Evolutionary conservation across 2,797 vertebrate genomes (phyloP).

Genomic region (Scyliorhinus canicula): DNA sequence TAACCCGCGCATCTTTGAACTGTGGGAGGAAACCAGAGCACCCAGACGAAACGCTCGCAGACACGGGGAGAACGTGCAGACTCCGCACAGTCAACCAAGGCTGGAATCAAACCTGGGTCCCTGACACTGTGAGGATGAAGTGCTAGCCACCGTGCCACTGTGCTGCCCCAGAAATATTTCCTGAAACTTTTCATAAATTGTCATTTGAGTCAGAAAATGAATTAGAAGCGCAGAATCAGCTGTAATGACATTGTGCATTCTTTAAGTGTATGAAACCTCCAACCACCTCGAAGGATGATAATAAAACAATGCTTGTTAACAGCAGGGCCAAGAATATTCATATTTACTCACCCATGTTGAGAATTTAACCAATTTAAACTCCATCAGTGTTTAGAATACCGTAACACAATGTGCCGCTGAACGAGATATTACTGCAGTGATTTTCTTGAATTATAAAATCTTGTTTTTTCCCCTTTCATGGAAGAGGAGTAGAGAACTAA

Average conservation of each 20-base stretch:
- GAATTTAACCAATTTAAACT: background rate
- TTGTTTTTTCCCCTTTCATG: background rate
- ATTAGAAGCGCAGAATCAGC: background rate
- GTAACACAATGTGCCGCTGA: background rate
- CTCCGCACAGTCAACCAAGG: no score
- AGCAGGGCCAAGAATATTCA: background rate
- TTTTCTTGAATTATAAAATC: background rate
- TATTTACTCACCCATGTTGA: background rate
- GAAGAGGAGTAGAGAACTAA: background rate
- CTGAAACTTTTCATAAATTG: background rate
- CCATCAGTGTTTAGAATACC: background rate
- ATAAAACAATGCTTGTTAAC: background rate
- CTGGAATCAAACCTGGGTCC: no score
- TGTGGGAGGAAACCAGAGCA: no score
- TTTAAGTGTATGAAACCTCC: background rate
- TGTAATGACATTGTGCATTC: background rate
- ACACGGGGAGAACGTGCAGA: no score
- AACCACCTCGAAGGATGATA: background rate
- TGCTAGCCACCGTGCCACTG: no score
- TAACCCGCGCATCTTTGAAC: no score
- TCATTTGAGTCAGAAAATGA: background rate
- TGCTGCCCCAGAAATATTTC: no score
- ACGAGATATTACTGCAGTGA: background rate
- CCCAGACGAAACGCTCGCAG: no score
- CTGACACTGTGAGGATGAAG: no score